Percentiles rank a stretch among this genome's conserved stretches.
Conservation (phyloP, 2,888 invertebrate genomes). For the Drosophila demipolita region DNA sequence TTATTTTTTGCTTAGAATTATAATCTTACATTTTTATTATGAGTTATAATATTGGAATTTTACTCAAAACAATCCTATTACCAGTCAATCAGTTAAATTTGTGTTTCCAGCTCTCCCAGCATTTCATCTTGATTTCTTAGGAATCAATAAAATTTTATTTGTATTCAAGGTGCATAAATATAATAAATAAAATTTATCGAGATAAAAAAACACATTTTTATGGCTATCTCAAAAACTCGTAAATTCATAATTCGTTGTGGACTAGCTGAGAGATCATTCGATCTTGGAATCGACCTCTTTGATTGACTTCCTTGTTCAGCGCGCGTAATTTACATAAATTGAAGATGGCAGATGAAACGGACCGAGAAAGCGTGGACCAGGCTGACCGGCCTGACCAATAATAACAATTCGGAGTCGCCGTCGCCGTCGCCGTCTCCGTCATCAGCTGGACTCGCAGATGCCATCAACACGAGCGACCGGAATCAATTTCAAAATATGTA, state of each 20-base stretch:
- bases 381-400: conserved; percentile 26
- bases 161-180: conserved; percentile 38
- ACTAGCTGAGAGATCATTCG: conserved; percentile 12
- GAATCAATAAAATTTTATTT: conserved; percentile 20
- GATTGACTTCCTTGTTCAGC: conserved; percentile 73
- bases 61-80: neutral
- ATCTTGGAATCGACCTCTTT: conserved; percentile 26
- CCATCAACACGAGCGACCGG: conserved; percentile 60
- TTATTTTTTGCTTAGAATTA: neutral
- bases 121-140: conserved; percentile 18
- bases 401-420: conserved; percentile 29
- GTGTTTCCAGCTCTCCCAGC: conserved; percentile 2
- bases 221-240: conserved; percentile 37
- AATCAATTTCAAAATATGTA: conserved; percentile 67
- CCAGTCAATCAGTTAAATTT: neutral
- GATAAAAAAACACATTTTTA: conserved; percentile 44
- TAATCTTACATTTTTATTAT: neutral
- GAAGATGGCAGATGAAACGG: conserved; percentile 70
- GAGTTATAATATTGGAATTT: too few species aligned
- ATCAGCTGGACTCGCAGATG: conserved; percentile 58
- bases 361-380: conserved; percentile 50
- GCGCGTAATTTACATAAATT: conserved; percentile 76
- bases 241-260: conserved; percentile 77
- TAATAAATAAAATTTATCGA: conserved; percentile 24
- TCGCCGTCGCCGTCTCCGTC: conserved; percentile 9